These are phyloP conservation scores for Bradypus variegatus DNA, from an alignment of 2,797 vertebrate genomes.

Conservation along the genomic window DNA sequence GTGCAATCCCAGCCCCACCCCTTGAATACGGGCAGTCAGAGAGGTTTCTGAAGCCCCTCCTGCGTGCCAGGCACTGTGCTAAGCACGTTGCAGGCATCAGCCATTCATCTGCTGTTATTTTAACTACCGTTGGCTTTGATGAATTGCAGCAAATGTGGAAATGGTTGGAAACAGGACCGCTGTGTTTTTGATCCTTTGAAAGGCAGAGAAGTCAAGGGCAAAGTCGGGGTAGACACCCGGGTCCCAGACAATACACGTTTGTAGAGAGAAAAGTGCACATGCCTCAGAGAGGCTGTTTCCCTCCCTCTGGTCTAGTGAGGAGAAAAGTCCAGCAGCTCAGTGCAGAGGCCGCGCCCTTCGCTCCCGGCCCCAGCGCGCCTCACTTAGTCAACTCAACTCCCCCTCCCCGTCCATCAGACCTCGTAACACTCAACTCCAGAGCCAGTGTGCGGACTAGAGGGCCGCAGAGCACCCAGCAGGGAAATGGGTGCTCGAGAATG, in stretches of 20 bases:
- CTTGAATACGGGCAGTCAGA: accelerated
- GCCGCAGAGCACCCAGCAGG: background rate
- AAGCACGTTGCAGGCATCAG: background rate
- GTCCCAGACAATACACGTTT: no score
- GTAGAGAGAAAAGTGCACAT: background rate
- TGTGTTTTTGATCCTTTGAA: no score
- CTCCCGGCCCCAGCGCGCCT: background rate
- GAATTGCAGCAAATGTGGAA: no score
- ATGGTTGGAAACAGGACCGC: no score
- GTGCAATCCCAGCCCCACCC: accelerated
- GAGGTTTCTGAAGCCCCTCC: background rate
- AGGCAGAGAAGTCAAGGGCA: no score
- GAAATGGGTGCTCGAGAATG: background rate
- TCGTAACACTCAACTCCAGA: background rate
- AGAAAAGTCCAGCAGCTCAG: background rate
- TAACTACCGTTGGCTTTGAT: no score
- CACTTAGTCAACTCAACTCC: background rate
- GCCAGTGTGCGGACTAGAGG: background rate
- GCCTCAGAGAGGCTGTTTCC: background rate
- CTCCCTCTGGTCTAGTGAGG: background rate
- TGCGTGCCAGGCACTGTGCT: accelerated
- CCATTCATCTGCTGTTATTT: accelerated
- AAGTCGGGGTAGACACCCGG: no score
- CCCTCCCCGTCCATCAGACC: background rate
- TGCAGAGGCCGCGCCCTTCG: background rate